phyloP scores from a whole-genome alignment of 1,140 invertebrate species.

The Tetragnatha versicolor region DNA sequence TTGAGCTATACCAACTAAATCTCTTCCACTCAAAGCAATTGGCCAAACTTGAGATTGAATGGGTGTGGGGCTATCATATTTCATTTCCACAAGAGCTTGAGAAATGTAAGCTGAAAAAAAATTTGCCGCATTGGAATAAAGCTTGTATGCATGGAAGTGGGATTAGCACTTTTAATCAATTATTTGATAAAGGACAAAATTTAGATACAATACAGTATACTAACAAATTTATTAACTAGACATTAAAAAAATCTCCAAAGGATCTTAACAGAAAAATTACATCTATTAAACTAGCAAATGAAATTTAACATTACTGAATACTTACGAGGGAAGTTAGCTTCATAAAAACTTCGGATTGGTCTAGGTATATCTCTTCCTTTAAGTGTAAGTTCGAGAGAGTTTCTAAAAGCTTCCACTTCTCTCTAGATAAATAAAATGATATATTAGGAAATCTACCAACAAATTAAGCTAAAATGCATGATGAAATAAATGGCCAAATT shows the following conservation, averaged over 20 bases:
- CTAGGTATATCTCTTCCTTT: constrained; percentile 82
- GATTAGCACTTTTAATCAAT: too few relatives aligned
- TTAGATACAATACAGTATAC: too few relatives aligned
- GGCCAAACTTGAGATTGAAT: constrained; percentile 92
- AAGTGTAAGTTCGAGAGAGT: constrained; percentile 81
- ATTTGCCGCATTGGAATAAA: not conserved
- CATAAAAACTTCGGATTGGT: constrained; percentile 86
- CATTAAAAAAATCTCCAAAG: too few relatives aligned
- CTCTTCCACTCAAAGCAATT: constrained; percentile 87
- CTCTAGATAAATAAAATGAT: constrained; percentile 6
- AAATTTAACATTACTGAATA: too few relatives aligned
- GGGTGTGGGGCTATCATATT: constrained; percentile 70
- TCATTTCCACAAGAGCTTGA: constrained; percentile 54
- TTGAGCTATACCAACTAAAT: constrained; percentile 92
- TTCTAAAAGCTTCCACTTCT: constrained; percentile 11
- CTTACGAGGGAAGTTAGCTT: constrained; percentile 62
- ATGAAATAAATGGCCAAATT: too few relatives aligned
- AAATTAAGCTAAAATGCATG: too few relatives aligned
- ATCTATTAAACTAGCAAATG: too few relatives aligned
- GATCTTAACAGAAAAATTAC: too few relatives aligned
- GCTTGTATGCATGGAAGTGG: too few relatives aligned
- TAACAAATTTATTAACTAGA: too few relatives aligned
- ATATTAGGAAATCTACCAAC: too few relatives aligned
- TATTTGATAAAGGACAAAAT: too few relatives aligned
- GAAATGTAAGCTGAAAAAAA: constrained; percentile 36